phyloP scores from a whole-genome alignment of 2,888 invertebrate genomes.

The Cerastoderma edule region DNA sequence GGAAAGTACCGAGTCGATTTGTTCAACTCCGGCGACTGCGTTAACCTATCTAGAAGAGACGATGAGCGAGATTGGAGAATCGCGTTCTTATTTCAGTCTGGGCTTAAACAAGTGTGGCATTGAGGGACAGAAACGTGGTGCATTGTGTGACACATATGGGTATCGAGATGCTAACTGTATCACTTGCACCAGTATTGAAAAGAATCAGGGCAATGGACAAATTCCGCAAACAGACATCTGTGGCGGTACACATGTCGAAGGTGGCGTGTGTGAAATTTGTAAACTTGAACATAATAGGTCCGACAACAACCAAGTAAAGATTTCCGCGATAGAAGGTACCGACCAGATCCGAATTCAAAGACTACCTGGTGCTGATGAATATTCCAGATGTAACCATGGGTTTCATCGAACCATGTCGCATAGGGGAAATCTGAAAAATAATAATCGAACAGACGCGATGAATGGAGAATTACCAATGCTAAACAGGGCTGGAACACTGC shows the following conservation, averaged over 20 bases:
- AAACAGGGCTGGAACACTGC: slow-evolving; percentile 42
- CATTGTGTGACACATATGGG: slow-evolving; percentile 52
- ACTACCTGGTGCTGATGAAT: slow-evolving; percentile 19
- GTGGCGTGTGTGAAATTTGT: not conserved
- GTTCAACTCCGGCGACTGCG: slow-evolving; percentile 38
- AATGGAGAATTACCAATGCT: slow-evolving; percentile 44
- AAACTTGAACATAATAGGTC: slow-evolving; percentile 21
- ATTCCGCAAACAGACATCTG: not conserved
- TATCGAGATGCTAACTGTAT: slow-evolving; percentile 41
- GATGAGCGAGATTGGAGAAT: slow-evolving; percentile 10
- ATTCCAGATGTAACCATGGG: slow-evolving; percentile 35
- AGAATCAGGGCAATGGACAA: not conserved
- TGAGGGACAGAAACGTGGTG: slow-evolving; percentile 12
- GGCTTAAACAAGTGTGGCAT: too few species aligned
- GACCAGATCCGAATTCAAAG: slow-evolving; percentile 51
- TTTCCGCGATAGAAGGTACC: slow-evolving; percentile 42
- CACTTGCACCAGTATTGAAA: slow-evolving; percentile 27
- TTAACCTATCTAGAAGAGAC: slow-evolving; percentile 33
- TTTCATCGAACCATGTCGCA: slow-evolving; percentile 19
- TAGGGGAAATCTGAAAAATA: slow-evolving; percentile 47
- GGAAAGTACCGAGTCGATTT: slow-evolving; percentile 54
- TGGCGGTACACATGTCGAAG: not conserved
- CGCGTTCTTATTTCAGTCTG: slow-evolving; percentile 1
- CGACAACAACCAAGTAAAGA: slow-evolving; percentile 48
- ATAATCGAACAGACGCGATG: slow-evolving; percentile 47